Evolutionary conservation across 2,888 invertebrate genomes (phyloP).

Genomic region (Meloe dianella): DNA sequence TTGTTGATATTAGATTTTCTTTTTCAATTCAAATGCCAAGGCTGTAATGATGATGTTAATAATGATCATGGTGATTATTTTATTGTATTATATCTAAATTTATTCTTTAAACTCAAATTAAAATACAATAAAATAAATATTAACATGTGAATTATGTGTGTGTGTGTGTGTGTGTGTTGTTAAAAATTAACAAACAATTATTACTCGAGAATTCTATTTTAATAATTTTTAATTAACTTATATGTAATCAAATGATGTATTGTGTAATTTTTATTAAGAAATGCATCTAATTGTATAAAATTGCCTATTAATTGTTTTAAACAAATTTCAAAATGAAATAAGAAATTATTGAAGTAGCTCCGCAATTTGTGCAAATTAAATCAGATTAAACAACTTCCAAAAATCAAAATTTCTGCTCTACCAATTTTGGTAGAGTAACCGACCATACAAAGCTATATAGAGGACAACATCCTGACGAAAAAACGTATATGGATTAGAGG

Average conservation of each 20-base stretch:
- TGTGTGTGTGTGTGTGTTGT: background rate
- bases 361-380: too few relatives aligned
- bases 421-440: too few relatives aligned
- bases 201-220: background rate
- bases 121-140: background rate
- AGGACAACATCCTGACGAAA: too few relatives aligned
- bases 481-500: too few relatives aligned
- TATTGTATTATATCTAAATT: background rate
- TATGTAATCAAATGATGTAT: background rate
- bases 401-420: too few relatives aligned
- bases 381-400: too few relatives aligned
- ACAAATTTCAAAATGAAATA: background rate
- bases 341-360: too few relatives aligned
- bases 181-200: background rate
- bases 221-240: background rate
- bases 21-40: slow-evolving; percentile 4
- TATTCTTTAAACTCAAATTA: slow-evolving; percentile 1
- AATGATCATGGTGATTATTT: background rate
- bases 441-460: too few relatives aligned
- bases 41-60: background rate
- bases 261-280: background rate
- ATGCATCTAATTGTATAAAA: background rate
- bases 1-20: slow-evolving; percentile 8
- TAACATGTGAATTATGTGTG: background rate
- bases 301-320: background rate